Evolutionary conservation across 37 sponge, comb jelly and placozoan species (phyloP).

Genomic region (Oscarella lobularis): DNA sequence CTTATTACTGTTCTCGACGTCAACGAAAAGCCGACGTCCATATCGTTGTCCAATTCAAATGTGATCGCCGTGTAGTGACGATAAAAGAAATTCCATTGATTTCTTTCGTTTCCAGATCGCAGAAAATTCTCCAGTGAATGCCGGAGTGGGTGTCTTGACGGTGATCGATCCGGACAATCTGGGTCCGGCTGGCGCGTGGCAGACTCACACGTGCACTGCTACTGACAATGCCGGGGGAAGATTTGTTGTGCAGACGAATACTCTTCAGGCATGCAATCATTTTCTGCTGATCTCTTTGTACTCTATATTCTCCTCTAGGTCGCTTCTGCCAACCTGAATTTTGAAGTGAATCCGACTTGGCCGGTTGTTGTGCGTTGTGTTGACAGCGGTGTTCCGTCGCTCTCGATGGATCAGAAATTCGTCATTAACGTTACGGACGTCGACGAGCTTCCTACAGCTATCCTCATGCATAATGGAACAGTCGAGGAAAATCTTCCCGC

Average conservation of each 20-base stretch:
- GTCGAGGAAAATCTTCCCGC: neutral
- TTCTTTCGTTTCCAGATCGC: no score
- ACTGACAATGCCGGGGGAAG: neutral
- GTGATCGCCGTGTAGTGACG: no score
- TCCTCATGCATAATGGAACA: neutral
- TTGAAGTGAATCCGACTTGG: neutral
- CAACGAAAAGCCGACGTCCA: neutral
- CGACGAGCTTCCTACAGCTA: neutral
- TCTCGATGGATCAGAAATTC: neutral
- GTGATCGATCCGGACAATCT: constrained; percentile 1
- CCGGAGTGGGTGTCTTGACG: neutral
- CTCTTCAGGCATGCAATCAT: neutral
- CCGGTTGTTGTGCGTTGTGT: neutral
- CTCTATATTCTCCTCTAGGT: no score
- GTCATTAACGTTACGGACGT: neutral
- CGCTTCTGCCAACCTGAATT: neutral
- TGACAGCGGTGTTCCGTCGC: neutral
- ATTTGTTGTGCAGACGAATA: neutral
- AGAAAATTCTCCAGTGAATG: neutral
- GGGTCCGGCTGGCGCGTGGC: neutral
- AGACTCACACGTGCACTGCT: neutral
- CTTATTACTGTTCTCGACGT: neutral
- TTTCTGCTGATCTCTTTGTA: no score
- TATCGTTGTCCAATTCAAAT: no score
- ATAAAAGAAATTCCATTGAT: no score